These are phyloP conservation scores for Willisornis vidua DNA, from an alignment of 2,113 vertebrate species.

Conservation along the genomic window DNA sequence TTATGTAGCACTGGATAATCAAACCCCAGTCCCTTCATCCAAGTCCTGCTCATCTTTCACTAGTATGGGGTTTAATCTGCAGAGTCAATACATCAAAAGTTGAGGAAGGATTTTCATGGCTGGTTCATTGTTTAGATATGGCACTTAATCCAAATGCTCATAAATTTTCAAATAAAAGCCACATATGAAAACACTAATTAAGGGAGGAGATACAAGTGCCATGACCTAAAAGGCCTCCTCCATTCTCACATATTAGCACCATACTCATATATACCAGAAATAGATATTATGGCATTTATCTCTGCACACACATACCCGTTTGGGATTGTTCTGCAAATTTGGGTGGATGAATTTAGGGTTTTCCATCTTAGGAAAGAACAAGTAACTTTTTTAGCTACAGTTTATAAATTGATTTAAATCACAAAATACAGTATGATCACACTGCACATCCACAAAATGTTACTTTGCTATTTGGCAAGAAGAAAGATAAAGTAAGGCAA, in stretches of 20 bases:
- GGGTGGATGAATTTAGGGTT: neutral
- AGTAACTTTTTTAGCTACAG: neutral
- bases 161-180: neutral
- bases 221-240: neutral
- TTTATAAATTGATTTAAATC: neutral
- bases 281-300: neutral
- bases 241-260: neutral
- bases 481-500: neutral
- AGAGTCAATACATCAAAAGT: neutral
- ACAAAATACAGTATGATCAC: neutral
- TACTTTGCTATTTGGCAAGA: neutral
- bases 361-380: neutral
- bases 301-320: neutral
- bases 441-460: neutral
- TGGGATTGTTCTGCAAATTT: neutral
- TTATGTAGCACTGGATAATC: neutral
- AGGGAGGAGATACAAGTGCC: neutral
- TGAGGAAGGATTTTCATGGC: neutral
- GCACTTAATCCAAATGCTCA: neutral
- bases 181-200: neutral
- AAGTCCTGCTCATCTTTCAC: neutral
- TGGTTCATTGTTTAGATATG: neutral
- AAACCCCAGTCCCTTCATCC: neutral
- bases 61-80: neutral
- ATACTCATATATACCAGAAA: neutral